phyloP scores from a whole-genome alignment of 2,888 invertebrate species.

The Stenurella melanura region DNA sequence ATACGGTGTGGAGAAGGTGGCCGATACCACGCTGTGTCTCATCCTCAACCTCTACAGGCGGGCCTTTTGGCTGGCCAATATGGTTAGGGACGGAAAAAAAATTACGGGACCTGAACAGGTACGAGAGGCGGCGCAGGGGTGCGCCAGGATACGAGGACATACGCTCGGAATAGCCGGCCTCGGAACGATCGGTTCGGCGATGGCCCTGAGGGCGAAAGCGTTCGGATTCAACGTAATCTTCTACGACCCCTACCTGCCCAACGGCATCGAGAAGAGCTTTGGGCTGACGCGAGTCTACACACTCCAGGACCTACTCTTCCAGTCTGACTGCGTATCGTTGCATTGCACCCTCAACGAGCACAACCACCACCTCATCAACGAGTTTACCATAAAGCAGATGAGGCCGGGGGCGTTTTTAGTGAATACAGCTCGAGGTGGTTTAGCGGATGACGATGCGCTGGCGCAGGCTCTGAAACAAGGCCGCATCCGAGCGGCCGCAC shows the following conservation, averaged over 20 bases:
- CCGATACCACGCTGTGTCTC: slow-evolving; percentile 98
- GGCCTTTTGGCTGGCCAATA: slow-evolving; percentile 99
- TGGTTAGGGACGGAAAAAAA: slow-evolving; percentile 98
- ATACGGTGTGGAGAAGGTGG: slow-evolving; percentile 99
- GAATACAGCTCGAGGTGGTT: slow-evolving; percentile 98
- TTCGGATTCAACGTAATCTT: slow-evolving; percentile 99
- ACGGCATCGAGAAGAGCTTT: slow-evolving; percentile 98
- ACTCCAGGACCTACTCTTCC: slow-evolving; percentile 92
- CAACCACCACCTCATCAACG: slow-evolving; percentile 99
- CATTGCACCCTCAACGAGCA: slow-evolving; percentile 99
- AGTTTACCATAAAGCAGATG: slow-evolving; percentile 99
- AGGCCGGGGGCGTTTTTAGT: slow-evolving; percentile 98
- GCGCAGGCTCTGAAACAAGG: slow-evolving; percentile 98
- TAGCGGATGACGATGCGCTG: slow-evolving; percentile 97
- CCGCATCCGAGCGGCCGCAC: slow-evolving; percentile 97
- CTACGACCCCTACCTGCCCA: slow-evolving; percentile 99
- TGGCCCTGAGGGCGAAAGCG: slow-evolving; percentile 98
- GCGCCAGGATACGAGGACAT: slow-evolving; percentile 98
- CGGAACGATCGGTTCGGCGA: slow-evolving; percentile 98
- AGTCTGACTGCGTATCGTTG: slow-evolving; percentile 99
- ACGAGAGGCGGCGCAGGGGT: slow-evolving; percentile 80
- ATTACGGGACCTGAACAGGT: slow-evolving; percentile 98
- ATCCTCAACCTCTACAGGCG: slow-evolving; percentile 99
- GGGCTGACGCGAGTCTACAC: slow-evolving; percentile 98
- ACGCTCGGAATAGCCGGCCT: slow-evolving; percentile 98